Evolutionary conservation across 2,888 invertebrate species (phyloP), one percentile per base, ranked within the genome.

Genomic region (Diploptera punctata): DNA sequence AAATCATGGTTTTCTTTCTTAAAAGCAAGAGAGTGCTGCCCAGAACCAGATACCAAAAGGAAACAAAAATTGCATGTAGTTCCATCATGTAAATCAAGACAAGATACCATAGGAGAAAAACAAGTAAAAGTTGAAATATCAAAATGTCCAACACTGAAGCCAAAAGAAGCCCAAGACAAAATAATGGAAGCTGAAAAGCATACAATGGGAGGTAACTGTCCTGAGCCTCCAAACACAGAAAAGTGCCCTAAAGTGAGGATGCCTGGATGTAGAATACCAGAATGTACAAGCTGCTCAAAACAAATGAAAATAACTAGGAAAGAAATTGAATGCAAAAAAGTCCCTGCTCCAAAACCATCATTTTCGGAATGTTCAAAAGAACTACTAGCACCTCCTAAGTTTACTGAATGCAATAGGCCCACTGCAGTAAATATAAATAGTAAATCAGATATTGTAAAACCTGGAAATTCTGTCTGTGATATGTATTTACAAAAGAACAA

Each of bases 311-410:
- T n/a, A 44, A 16, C 1, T 13, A 47, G 3, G n/a, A 10, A 33
- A 62, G 62, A 62, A 7, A 10, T 13, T 24, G 7, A 31, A 1
- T 70, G 70, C 19, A 21, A n/a, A 13, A 60, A 61, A 47, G 29
- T 10, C 3, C n/a, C 44, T 18, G 44, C 70, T n/a, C 71, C 71
- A 18, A n/a, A 26, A 13, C 72, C 72, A 19, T 72, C 72, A 10
- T 72, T 68, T 38, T 68, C 68, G 16, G 68, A 72, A 60, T 72
- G 68, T 44, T 13, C 49, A 44, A 38, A 47, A 44, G n/a, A 38
- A n/a, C 54, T 26, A 4, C 43, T 67, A 1, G 49, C 43, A 26
- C 29, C 18, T 19, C 9, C 33, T 19, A 16, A 33, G n/a, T 62
- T 62, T 62, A 33, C 33, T 4, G 62, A 62, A 62, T 62, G 62